Evolutionary conservation across 2,888 invertebrate genomes (phyloP).

Genomic region (Aproaerema taeniolella): DNA sequence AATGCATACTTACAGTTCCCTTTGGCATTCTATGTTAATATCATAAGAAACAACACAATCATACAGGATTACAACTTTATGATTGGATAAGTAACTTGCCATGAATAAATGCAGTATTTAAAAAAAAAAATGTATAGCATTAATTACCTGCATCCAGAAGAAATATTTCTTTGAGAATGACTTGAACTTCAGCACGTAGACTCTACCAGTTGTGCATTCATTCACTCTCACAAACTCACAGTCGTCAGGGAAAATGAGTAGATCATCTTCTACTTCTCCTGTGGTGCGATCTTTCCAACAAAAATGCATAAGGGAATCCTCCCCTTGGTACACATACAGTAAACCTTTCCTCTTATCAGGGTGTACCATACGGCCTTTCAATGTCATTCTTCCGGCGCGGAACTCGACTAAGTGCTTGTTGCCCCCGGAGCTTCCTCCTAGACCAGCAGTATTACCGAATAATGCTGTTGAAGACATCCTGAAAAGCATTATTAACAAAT

Average conservation of each 20-base stretch:
- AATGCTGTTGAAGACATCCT: conserved; percentile 83
- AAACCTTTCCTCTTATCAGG: conserved; percentile 97
- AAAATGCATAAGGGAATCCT: conserved; percentile 98
- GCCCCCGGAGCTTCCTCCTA: conserved; percentile 88
- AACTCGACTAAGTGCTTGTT: conserved; percentile 96
- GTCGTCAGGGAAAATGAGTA: conserved; percentile 99
- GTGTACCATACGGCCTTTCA: conserved; percentile 95
- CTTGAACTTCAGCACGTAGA: conserved; percentile 97
- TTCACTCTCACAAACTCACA: conserved; percentile 96
- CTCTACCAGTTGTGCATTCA: conserved; percentile 97
- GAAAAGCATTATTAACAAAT: no score
- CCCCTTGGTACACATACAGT: conserved; percentile 96
- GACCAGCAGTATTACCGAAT: conserved; percentile 85
- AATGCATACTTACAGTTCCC: no score
- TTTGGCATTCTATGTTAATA: no score
- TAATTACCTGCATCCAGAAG: conserved; percentile 96
- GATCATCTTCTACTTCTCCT: conserved; percentile 96
- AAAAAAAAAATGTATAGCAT: not conserved
- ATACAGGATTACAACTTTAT: no score
- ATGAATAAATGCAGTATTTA: no score
- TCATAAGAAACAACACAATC: no score
- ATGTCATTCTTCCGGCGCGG: conserved; percentile 96
- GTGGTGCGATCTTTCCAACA: conserved; percentile 99
- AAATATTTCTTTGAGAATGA: conserved; percentile 95
- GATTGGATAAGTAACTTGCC: no score